Conservation (phyloP, 2,888 invertebrate genomes). For the Eilema griseolum region DNA sequence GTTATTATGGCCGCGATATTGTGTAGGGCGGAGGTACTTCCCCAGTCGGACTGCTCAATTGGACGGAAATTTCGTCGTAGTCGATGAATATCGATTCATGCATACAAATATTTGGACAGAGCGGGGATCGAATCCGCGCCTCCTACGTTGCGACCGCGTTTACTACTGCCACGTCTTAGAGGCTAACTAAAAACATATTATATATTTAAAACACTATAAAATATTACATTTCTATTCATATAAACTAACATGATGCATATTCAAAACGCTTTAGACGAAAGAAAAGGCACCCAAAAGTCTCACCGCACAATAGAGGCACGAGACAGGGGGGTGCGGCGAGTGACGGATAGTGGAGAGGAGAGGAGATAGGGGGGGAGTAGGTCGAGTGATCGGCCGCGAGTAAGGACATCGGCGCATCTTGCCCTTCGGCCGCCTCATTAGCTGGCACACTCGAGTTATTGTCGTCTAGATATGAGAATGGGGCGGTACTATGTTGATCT, state of each 20-base stretch:
- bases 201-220: neutral
- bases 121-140: too few species aligned
- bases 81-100: too few species aligned
- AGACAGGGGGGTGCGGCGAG: constrained; percentile 39
- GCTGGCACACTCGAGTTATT: constrained; percentile 64
- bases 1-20: too few species aligned
- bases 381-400: constrained; percentile 73
- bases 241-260: constrained; percentile 37
- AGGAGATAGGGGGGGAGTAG: constrained; percentile 43
- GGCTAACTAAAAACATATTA: too few species aligned
- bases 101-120: too few species aligned
- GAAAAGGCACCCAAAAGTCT: constrained; percentile 52
- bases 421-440: constrained; percentile 71
- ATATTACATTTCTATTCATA: constrained; percentile 17
- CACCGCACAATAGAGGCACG: constrained; percentile 52
- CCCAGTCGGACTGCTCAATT: too few species aligned
- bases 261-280: constrained; percentile 52
- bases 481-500: constrained; percentile 33
- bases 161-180: too few species aligned
- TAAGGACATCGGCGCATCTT: constrained; percentile 72
- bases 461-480: constrained; percentile 55
- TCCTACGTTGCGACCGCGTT: too few species aligned
- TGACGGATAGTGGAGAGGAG: constrained; percentile 24
- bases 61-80: too few species aligned
- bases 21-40: too few species aligned